Evolutionary conservation across 2,113 vertebrate genomes (phyloP), one percentile per base, ranked within the genome.

Genomic region (Stercorarius parasiticus): DNA sequence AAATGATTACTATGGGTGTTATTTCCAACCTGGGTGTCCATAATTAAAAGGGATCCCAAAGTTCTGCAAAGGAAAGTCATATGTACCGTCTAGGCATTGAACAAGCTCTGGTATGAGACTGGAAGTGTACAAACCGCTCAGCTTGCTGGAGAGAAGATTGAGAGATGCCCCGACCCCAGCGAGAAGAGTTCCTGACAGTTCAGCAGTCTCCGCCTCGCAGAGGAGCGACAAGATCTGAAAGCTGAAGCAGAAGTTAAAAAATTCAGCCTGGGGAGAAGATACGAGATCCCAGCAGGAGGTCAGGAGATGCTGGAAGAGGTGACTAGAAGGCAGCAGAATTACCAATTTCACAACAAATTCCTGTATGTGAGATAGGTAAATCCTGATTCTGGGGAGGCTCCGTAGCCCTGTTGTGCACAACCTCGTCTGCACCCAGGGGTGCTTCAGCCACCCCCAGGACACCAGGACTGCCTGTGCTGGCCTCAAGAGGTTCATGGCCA

Each of bases 161-260:
- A 83, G 55, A 90, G n/a, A 30, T 47, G 59, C 62, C 71, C 76
- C 6, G 43, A 16, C 69, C 50, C 77, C 20, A 3, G 18, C 0
- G 4, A 81, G 82, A 86, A 90, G 66, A 77, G 71, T 27, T 90
- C 20, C 69, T 86, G 88, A 55, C 74, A 71, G 71, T 79, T 88
- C 74, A 82, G 25, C 45, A 43, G 66, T 65, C 66, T 92, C 66
- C 0, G 0, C 72, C 82, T 91, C 10, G 0, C 73, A 90, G 53
- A 93, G 23, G 38, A 85, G 30, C 84, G 82, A 43, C 43, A 45
- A 59, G 62, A 88, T 65, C 82, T 83, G 71, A 95, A 93, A 55
- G 36, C 66, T 93, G 80, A 80, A 90, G 74, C 30, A 90, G 71
- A 70, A 70, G 58, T 38, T 62, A 58, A 86, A 85, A 87, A 95